Evolutionary conservation across 1,140 invertebrate genomes (phyloP), one percentile per base, ranked within the genome.

Genomic region (Pteromalus puparum): DNA sequence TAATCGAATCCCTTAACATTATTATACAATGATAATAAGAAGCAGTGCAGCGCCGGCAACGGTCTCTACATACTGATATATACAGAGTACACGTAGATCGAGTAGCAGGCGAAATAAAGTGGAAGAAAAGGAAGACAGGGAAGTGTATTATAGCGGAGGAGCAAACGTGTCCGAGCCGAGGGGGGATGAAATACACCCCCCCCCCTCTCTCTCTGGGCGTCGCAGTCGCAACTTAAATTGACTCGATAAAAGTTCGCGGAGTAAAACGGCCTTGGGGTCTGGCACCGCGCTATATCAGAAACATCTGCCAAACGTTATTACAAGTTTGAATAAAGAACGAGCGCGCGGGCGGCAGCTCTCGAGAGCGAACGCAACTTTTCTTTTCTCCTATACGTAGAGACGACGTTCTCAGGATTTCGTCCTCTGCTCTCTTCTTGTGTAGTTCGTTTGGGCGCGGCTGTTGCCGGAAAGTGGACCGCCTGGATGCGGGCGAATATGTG

Each of bases 251-350:
- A 93, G 91, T 93, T 92, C 87, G 89, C 87, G 89, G 89, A 92
- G 92, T 91, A 92, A 92, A 92, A 89, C 88, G 90, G 89, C 87
- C 88, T 85, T 83, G 46, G 88, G 86, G 88, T 88, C 86, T 79
- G 83, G 61, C 87, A 87, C 61, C 24, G 65, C 87, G 90, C 90
- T 92, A 92, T 92, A 93, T 93, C 92, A 91, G 90, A 91, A 92
- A 92, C 91, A 93, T 93, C 92, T 93, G 92, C 92, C 92, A 92
- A 93, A 93, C 90, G 91, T 92, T 93, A 92, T 93, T 93, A 93
- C 92, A 93, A 93, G 91, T 93, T 93, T 92, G 92, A 92, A 92
- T 92, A 92, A 92, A 92, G 91, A 92, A 93, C 89, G 89, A 87
- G 88, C 53, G 73, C 18, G 18, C 9, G 42, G 34, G 18, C 9